Base-by-base conservation (phyloP, 2,797 vertebrate species). In the Sebastes ruberrimus region DNA sequence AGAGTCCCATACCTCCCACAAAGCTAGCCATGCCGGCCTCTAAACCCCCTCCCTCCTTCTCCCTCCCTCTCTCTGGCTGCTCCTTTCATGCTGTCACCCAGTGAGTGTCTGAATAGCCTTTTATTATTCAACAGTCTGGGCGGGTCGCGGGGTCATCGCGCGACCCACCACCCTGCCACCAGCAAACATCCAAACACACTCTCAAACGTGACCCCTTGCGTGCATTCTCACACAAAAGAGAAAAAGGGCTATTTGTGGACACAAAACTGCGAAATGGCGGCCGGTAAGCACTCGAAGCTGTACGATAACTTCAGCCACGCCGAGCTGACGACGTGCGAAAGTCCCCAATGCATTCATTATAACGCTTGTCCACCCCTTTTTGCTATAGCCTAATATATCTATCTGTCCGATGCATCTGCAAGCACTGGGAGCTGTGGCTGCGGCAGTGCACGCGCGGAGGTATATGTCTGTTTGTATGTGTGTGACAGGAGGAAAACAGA, bases 71-170 rank as follows among this genome's bases (percentile, higher is more conserved):
- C 59, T 49, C 66, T 74, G 83, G 87, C 86, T 90, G 88, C 80
- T 89, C 89, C 89, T 93, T 95, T 94, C 92, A 94, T 89, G 87
- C 93, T 93, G 94, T 94, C 93, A 92, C 86, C 76, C 82, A 69
- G 77, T 28, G 87, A 90, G 88, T 77, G 77, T 84, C 87, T 94
- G 93, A 95, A 94, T 93, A 90, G 93, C 84, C 89, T 93, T 94
- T 94, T 94, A 94, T 94, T 95, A 94, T 95, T 95, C 94, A 94
- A 88, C 91, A 94, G 93, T 86, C 91, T 93, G 91, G 86, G 86
- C 71, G 83, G 94, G 93, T 93, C 85, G 9, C 0, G 1, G 86
- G 92, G 94, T 93, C 90, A 88, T 7, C 6, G 10, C 63, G 38
- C 35, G 60, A 25, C 90, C 89, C 89, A 81, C 89, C 88, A 91